Evolutionary conservation across 2,797 vertebrate species (phyloP), one percentile per base, ranked within the genome.

Genomic region (Aotus griseimembra): DNA sequence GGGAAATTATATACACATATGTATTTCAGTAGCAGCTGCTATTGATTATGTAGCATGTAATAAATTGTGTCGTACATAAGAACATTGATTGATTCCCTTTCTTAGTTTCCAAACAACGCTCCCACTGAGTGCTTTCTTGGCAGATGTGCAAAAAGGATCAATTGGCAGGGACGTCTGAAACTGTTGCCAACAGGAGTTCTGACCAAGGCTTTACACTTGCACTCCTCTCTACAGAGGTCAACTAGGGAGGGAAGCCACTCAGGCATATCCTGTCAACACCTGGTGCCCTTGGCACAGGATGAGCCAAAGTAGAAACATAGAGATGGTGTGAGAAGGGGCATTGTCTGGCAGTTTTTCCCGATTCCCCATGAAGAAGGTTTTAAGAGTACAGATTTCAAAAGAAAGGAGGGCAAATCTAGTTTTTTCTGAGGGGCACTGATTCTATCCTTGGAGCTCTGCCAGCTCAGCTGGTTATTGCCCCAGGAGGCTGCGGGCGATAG

Each of bases 61-160:
- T 84, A 88, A 79, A 57, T 77, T 44, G 46, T 22, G 20, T 46
- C 5, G 2, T 67, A 12, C 19, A 20, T 81, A 33, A 79, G 82
- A 79, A 19, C 39, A 57, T 72, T n/a, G 85, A 70, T 82, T 0
- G 26, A 26, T 67, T 93, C 41, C 46, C 46, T 82, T 72, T 50
- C 19, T 85, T 64, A 24, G 90, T 95, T 89, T 55, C 95, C 28
- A 55, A 88, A 80, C 67, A 75, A 1, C 73, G 64, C 20, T 82
- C 75, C 52, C 30, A 2, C 52, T 44, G 36, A 93, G 89, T 84
- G 81, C 70, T 87, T 91, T 95, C 72, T 81, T 92, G 96, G 94
- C 86, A 93, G 93, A 91, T 7, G 57, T 72, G 26, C 86, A 89
- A 64, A 75, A 75, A 41, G 84, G 70, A 83, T 89, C 28, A 84